Evolutionary conservation across 2,888 invertebrate genomes (phyloP).

Genomic region (Drosophila lacicola): DNA sequence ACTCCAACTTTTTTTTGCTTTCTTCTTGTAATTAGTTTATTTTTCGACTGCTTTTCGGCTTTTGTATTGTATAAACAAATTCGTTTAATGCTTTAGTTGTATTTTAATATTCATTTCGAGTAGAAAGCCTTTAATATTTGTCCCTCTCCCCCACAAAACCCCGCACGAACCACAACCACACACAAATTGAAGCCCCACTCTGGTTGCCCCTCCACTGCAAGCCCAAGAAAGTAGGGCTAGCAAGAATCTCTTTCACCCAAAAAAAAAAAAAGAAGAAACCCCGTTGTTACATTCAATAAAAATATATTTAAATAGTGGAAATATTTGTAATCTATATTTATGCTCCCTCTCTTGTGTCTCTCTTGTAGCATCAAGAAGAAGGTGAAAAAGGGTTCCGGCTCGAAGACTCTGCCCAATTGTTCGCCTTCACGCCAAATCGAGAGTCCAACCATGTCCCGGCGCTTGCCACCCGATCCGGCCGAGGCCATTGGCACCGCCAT

Average conservation of each 20-base stretch:
- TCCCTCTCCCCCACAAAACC: neutral
- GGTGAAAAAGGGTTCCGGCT: constrained; percentile 92
- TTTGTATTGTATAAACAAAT: constrained; percentile 55
- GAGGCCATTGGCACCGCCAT: constrained; percentile 95
- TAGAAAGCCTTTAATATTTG: constrained; percentile 38
- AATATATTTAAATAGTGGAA: neutral
- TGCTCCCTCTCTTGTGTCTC: constrained; percentile 7
- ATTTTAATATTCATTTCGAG: constrained; percentile 38
- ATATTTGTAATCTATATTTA: neutral
- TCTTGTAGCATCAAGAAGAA: constrained; percentile 92
- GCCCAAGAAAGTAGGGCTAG: constrained; percentile 17
- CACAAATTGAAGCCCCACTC: constrained; percentile 33
- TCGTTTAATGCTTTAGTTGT: constrained; percentile 45
- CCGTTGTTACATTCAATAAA: neutral
- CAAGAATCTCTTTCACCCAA: neutral
- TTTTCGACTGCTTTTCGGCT: constrained; percentile 60
- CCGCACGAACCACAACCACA: constrained; percentile 35
- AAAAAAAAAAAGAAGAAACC: no score
- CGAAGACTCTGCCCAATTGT: constrained; percentile 93
- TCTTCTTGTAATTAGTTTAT: constrained; percentile 40
- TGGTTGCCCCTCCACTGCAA: constrained; percentile 28
- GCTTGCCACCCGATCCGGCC: constrained; percentile 92
- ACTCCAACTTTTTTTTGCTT: constrained; percentile 48
- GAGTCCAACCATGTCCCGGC: constrained; percentile 91
- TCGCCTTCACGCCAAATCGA: constrained; percentile 93